phyloP scores from a whole-genome alignment of 2,888 invertebrate genomes.

The Teleogryllus oceanicus region DNA sequence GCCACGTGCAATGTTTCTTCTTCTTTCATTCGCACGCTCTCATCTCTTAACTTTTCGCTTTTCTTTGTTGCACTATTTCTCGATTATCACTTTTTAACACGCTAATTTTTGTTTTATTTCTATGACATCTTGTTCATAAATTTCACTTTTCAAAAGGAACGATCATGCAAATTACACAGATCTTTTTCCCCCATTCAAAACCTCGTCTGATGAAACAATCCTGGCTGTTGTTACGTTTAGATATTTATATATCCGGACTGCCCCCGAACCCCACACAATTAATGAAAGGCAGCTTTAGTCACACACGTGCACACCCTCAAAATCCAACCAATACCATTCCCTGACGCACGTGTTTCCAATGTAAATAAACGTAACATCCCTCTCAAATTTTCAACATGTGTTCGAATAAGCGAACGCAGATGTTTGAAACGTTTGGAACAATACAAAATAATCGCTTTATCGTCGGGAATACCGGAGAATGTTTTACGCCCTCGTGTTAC shows the following conservation, averaged over 20 bases:
- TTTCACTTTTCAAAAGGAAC: not conserved
- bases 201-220: not conserved
- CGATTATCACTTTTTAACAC: not conserved
- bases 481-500: too few species aligned
- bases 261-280: not conserved
- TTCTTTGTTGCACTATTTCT: conserved; percentile 20
- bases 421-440: not conserved
- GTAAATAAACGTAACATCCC: not conserved
- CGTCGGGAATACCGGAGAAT: too few species aligned
- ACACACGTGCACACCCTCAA: not conserved
- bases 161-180: too few species aligned
- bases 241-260: too few species aligned
- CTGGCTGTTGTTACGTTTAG: not conserved
- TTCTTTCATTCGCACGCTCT: conserved; percentile 30
- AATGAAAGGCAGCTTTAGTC: not conserved
- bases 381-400: not conserved
- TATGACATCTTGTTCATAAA: not conserved
- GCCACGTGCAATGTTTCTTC: conserved; percentile 21
- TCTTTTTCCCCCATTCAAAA: too few species aligned
- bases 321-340: not conserved
- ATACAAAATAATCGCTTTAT: conserved; percentile 3
- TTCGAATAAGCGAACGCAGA: not conserved
- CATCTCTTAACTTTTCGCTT: conserved; percentile 29
- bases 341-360: not conserved
- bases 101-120: not conserved